phyloP scores from a whole-genome alignment of 2,113 vertebrate genomes.

The Sander vitreus region DNA sequence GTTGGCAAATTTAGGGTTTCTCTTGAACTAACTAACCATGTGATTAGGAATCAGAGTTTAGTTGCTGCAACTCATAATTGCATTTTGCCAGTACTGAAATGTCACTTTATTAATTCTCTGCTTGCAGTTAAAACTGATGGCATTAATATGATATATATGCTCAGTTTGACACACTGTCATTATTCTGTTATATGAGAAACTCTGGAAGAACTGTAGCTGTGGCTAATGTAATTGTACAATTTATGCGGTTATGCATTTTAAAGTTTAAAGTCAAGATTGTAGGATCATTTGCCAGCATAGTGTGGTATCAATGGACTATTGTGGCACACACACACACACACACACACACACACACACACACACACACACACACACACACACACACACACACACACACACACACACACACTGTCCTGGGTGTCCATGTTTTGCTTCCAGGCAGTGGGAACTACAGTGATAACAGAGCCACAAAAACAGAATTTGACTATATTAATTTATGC shows the following conservation, averaged over 20 bases:
- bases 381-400: neutral
- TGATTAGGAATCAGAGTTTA: neutral
- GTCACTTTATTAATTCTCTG: neutral
- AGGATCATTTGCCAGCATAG: neutral
- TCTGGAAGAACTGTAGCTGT: neutral
- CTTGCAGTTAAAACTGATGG: neutral
- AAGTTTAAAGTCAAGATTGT: neutral
- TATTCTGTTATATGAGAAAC: neutral
- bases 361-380: neutral
- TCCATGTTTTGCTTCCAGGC: neutral
- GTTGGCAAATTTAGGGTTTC: neutral
- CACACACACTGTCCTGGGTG: neutral
- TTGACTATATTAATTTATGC: neutral
- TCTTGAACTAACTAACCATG: neutral
- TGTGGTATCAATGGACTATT: neutral
- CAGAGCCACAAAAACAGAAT: neutral
- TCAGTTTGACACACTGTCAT: neutral
- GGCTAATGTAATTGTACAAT: neutral
- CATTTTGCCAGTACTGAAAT: neutral
- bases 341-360: neutral
- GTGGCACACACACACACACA: neutral
- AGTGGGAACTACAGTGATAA: neutral
- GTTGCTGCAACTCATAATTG: neutral
- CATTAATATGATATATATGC: neutral
- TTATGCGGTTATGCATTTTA: neutral